phyloP scores from a whole-genome alignment of 1,140 invertebrate genomes.

The Chrysomallon squamiferum region DNA sequence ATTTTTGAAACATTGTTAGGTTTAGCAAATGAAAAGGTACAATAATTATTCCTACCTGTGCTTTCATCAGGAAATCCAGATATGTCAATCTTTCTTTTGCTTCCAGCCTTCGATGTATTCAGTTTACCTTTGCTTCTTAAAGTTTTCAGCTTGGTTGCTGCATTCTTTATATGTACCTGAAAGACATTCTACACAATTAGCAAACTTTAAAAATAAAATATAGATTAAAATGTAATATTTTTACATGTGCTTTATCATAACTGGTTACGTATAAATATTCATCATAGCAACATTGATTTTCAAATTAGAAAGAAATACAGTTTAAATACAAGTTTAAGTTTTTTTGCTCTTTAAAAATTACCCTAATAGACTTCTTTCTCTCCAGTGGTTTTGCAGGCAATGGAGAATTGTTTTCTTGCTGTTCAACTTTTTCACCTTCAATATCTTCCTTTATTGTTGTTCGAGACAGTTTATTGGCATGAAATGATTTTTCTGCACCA shows the following conservation, averaged over 20 bases:
- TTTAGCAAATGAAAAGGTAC: too few species aligned
- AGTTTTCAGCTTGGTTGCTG: conserved; percentile 41
- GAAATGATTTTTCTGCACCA: conserved; percentile 52
- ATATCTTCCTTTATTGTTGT: conserved; percentile 13
- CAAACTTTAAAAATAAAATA: too few species aligned
- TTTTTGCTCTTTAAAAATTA: too few species aligned
- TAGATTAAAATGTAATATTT: too few species aligned
- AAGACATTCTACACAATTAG: neutral
- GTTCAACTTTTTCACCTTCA: conserved; percentile 8
- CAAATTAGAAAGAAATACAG: too few species aligned
- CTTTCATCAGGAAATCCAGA: conserved; percentile 42
- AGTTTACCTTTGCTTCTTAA: conserved; percentile 39
- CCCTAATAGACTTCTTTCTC: conserved; percentile 41
- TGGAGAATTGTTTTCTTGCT: conserved; percentile 18
- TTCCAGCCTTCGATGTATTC: conserved; percentile 30
- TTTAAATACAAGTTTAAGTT: too few species aligned
- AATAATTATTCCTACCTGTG: conserved; percentile 29
- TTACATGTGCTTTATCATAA: too few species aligned
- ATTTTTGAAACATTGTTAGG: too few species aligned
- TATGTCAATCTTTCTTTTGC: conserved; percentile 39
- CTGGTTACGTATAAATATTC: neutral
- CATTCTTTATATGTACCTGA: conserved; percentile 38
- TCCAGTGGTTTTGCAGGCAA: conserved; percentile 18
- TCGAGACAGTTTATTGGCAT: conserved; percentile 39
- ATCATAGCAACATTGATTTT: neutral